Base-by-base conservation (phyloP, 2,797 vertebrate genomes). In the Anas bahamensis region DNA sequence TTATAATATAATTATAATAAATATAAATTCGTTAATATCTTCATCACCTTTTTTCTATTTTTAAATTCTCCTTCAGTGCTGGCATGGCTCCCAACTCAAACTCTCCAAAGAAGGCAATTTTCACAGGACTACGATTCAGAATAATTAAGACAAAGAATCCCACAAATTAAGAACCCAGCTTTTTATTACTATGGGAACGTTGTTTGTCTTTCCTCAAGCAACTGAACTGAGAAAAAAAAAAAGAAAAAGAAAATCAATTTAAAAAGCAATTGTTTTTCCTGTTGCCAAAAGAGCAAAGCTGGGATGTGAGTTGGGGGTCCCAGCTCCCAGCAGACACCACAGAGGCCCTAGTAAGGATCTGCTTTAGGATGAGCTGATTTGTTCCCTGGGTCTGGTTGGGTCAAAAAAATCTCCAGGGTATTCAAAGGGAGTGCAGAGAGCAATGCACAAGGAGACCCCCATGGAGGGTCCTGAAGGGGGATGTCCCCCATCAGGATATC, bases 111-210 rank as follows among this genome's bases (percentile, higher is more conserved):
- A 11, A 35, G 18, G 28, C 42, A 52, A 35, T 77, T 94, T 95
- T 86, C 68, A 59, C 59, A 71, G 74, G 71, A 93, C 84, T 86
- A 60, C 64, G 66, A 17, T 79, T 90, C 7, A 2, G 71, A 90
- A 73, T 70, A 94, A 94, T 88, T 88, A 94, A 75, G 81, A 56
- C 55, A 61, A 86, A 94, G 92, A 82, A 74, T 79, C 35, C 52
- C 44, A 70, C 42, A 91, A 94, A 95, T 90, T 78, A 93, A 94
- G 83, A 89, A 94, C 39, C 91, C 83, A 86, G 82, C 68, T 26
- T 93, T 76, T 19, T 39, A 60, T 91, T 63, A 33, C 77, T 70
- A 86, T 95, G 84, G 86, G 74, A 96, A 94, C 86, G 13, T 42
- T 60, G 39, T 79, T 52, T 76, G 92, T 93, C 86, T 82, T 90